A percentile compares a stretch with the other conserved stretches of the same genome.
phyloP scores from a whole-genome alignment of 2,797 vertebrate species.

The Vespertilio murinus region DNA sequence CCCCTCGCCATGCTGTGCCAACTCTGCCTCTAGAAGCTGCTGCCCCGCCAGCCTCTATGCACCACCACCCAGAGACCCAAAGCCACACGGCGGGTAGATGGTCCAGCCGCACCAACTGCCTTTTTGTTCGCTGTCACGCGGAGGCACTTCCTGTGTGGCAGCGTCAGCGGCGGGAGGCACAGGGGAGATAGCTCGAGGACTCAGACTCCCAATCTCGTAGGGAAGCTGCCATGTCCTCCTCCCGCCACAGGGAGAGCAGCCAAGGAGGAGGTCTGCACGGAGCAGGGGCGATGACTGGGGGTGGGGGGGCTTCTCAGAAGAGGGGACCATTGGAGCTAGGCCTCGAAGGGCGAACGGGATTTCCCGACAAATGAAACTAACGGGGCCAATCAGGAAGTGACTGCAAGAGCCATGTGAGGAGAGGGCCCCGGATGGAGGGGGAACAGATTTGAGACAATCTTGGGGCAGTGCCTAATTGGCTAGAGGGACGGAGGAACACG shows the following conservation, averaged over 20 bases:
- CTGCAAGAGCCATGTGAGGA: not conserved
- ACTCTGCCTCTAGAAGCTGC: not conserved
- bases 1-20: not conserved
- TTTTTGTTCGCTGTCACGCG: not conserved
- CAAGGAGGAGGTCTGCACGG: not conserved
- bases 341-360: conserved; percentile 11
- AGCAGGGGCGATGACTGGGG: not conserved
- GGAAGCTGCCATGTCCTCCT: not conserved
- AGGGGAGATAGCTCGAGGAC: not conserved
- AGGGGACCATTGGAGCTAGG: not conserved
- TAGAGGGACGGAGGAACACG: not conserved
- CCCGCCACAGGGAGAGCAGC: not conserved
- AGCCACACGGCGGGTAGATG: not conserved
- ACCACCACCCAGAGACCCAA: not conserved
- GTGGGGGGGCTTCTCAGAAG: not conserved
- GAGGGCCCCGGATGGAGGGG: not conserved
- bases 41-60: accelerated
- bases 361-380: conserved; percentile 41
- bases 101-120: not conserved
- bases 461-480: not conserved
- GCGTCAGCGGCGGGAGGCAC: not conserved
- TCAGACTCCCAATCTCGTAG: not conserved
- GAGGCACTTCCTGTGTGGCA: not conserved
- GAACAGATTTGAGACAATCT: not conserved
- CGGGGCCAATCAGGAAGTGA: conserved; percentile 41